A percentile compares a stretch with the other conserved stretches of the same genome.
Conservation (phyloP, 92 coral and sea anemone genomes). For the Palythoa caribaeorum region DNA sequence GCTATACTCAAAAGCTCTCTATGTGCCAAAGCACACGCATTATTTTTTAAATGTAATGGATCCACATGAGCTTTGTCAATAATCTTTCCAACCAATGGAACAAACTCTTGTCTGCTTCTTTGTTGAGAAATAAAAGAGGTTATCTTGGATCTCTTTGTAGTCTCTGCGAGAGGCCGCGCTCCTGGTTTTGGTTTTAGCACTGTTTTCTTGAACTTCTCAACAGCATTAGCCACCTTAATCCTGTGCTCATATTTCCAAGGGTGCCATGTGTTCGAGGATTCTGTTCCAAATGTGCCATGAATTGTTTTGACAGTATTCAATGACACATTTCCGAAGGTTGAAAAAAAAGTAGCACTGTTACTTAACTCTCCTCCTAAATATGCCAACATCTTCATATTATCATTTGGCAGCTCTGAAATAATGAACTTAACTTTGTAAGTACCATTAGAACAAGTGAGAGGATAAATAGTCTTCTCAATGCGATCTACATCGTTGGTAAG, state of each 20-base stretch:
- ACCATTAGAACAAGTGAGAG: constrained; percentile 31
- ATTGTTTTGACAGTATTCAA: neutral
- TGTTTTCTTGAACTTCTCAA: constrained; percentile 33
- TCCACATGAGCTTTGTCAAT: constrained; percentile 22
- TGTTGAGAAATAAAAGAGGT: constrained; percentile 10
- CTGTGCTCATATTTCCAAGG: constrained; percentile 56
- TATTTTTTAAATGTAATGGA: neutral
- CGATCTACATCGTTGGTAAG: constrained; percentile 24
- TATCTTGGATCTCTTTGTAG: constrained; percentile 16
- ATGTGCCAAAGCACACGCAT: constrained; percentile 33
- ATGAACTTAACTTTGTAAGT: constrained; percentile 41
- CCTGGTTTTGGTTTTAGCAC: constrained; percentile 19
- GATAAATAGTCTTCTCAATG: constrained; percentile 40
- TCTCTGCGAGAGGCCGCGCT: neutral
- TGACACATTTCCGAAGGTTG: constrained; percentile 45
- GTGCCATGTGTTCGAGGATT: constrained; percentile 54
- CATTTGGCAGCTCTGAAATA: constrained; percentile 59
- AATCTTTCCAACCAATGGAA: constrained; percentile 34
- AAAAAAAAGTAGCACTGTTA: constrained; percentile 65
- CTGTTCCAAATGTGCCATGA: constrained; percentile 57
- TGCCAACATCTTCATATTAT: constrained; percentile 53
- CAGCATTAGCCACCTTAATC: constrained; percentile 25
- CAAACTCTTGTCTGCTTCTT: constrained; percentile 48
- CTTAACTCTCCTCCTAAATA: constrained; percentile 53
- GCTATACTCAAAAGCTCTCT: constrained; percentile 33